Evolutionary conservation across 1,140 invertebrate species (phyloP).

Genomic region (Pomacea maculata): DNA sequence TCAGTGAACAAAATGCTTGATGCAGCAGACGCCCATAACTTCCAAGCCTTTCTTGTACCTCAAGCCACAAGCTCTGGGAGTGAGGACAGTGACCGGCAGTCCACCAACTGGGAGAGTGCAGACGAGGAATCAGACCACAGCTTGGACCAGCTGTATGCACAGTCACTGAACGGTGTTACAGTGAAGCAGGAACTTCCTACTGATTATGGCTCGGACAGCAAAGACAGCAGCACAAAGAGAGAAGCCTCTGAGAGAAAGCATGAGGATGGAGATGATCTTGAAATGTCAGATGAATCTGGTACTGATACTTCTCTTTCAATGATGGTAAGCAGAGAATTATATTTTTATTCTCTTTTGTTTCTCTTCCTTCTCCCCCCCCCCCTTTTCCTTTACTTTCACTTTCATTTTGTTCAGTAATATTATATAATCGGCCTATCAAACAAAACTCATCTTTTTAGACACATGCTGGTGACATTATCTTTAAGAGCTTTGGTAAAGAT

Average conservation of each 20-base stretch:
- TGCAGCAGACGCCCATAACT: slow-evolving; percentile 49
- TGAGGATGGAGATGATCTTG: slow-evolving; percentile 1
- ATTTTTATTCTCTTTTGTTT: too few relatives aligned
- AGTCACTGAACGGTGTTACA: slow-evolving; percentile 1
- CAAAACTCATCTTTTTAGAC: too few relatives aligned
- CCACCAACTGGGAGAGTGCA: slow-evolving; percentile 14
- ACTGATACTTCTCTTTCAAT: not conserved
- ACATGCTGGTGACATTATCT: too few relatives aligned
- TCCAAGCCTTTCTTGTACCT: slow-evolving; percentile 47
- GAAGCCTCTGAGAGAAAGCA: not conserved
- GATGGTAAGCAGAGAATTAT: too few relatives aligned
- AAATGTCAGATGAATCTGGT: not conserved
- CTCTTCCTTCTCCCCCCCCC: too few relatives aligned
- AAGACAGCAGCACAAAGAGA: not conserved
- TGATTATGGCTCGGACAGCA: not conserved
- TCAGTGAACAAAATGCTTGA: slow-evolving; percentile 59
- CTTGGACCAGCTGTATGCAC: slow-evolving; percentile 24
- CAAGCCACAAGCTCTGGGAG: slow-evolving; percentile 21
- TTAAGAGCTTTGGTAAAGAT: too few relatives aligned
- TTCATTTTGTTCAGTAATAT: too few relatives aligned
- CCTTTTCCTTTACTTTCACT: too few relatives aligned
- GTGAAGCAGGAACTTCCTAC: not conserved
- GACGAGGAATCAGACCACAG: slow-evolving; percentile 21
- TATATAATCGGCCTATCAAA: too few relatives aligned
- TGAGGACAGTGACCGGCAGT: slow-evolving; percentile 23